Evolutionary conservation across 37 sponge, comb jelly and placozoan species (phyloP).

Genomic region (Cliona cf. orientalis): DNA sequence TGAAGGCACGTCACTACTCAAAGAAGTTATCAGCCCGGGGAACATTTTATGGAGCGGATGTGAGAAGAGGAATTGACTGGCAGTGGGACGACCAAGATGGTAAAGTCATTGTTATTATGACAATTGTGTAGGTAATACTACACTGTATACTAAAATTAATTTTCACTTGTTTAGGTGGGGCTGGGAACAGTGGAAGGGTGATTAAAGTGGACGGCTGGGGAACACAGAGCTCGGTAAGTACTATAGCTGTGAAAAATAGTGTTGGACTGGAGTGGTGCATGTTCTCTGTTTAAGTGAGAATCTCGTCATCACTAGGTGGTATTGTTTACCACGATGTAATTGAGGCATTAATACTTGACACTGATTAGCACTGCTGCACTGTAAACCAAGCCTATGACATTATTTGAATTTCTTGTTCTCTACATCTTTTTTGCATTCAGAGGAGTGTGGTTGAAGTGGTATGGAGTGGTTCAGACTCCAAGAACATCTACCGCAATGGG

Average conservation of each 20-base stretch:
- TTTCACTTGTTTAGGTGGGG: slow-evolving; percentile 65
- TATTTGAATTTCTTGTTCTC: too few relatives aligned
- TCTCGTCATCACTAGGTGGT: too few relatives aligned
- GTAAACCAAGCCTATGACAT: too few relatives aligned
- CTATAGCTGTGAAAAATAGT: not conserved
- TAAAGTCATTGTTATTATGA: slow-evolving; percentile 3
- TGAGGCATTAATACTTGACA: too few relatives aligned
- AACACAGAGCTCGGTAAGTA: slow-evolving; percentile 54
- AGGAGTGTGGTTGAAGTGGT: slow-evolving; percentile 82
- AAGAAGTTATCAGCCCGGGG: slow-evolving; percentile 52
- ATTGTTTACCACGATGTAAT: too few relatives aligned
- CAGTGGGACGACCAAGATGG: slow-evolving; percentile 90
- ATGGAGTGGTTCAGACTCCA: slow-evolving; percentile 54
- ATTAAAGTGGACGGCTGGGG: slow-evolving; percentile 63
- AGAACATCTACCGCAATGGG: slow-evolving; percentile 79
- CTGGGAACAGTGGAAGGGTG: slow-evolving; percentile 52
- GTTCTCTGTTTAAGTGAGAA: not conserved
- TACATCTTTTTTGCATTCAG: slow-evolving; percentile 27
- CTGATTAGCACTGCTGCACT: too few relatives aligned
- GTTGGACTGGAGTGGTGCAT: not conserved
- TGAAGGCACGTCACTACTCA: slow-evolving; percentile 17
- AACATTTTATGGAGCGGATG: slow-evolving; percentile 78
- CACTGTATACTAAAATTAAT: too few relatives aligned
- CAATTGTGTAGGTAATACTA: not conserved
- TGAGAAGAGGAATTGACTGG: slow-evolving; percentile 88